A percentile compares a stretch with the other conserved stretches of the same genome.
Evolutionary conservation across 2,797 vertebrate species (phyloP).

Genomic region (Morelia viridis): DNA sequence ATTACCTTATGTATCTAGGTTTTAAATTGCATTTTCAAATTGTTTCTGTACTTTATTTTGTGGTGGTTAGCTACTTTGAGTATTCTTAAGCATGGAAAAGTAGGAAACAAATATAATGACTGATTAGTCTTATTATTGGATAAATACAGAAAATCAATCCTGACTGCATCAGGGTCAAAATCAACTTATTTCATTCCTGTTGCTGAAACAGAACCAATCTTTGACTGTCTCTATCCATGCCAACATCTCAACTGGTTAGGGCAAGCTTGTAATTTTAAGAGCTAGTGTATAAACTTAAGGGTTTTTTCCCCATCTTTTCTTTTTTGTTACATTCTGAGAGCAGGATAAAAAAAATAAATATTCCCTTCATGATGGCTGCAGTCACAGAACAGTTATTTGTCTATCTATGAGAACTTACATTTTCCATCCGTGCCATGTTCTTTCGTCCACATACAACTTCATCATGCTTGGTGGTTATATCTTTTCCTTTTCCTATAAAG

Average conservation of each 20-base stretch:
- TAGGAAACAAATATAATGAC: background rate
- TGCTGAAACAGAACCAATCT: background rate
- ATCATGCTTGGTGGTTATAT: constrained; percentile 97
- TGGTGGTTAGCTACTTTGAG: background rate
- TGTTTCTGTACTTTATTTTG: background rate
- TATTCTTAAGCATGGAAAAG: background rate
- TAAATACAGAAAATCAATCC: background rate
- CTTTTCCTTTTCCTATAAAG: constrained; percentile 93
- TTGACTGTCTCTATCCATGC: background rate
- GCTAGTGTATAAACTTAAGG: background rate
- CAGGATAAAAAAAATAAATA: background rate
- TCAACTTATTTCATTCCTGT: background rate
- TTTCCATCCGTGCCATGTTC: constrained; percentile 96
- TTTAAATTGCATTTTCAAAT: background rate
- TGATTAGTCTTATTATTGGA: background rate
- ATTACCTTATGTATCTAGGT: background rate
- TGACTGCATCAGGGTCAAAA: background rate
- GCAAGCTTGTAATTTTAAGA: background rate
- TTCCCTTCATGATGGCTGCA: background rate
- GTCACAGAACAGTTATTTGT: background rate
- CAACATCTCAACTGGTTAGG: background rate
- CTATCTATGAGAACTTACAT: constrained; percentile 75
- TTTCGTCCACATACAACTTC: constrained; percentile 91
- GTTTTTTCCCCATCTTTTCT: background rate
- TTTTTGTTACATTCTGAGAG: background rate